Evolutionary conservation across 1,140 invertebrate genomes (phyloP), one percentile per base, ranked within the genome.

Genomic region (Brachionus rubens): DNA sequence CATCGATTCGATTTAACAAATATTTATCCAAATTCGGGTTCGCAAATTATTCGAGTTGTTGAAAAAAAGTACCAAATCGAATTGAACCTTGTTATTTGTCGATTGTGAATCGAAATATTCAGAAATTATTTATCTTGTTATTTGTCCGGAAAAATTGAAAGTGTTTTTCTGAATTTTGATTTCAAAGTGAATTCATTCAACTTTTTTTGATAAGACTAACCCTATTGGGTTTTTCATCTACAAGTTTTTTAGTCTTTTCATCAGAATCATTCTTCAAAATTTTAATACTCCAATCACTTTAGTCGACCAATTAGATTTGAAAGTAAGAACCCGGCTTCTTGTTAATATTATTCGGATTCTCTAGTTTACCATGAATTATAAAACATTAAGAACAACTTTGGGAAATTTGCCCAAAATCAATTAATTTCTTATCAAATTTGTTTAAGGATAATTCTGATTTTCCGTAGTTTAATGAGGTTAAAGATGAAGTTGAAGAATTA

Each of bases 351-450:
- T 19, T 41, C 21, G 46, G n/a, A 26, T 72, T 72, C 19, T 14
- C n/a, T 26, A 54, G 10, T 40, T 72, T 48, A 24, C 28, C 50
- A 24, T 54, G 50, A 50, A 72, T 50, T 1, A 43, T 19, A 21
- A 72, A 3, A n/a, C 12, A 36, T 48, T 54, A 28, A 5, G 30
- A n/a, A 24, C 68, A 72, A 24, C 68, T 46, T 19, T 54, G 46
- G 33, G 68, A 30, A 10, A 72, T 30, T n/a, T 72, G 46, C n/a
- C 68, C 68, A 50, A 72, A 72, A 54, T 72, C 68, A n/a, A 72
- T 54, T 33, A 24, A 36, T 19, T 16, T 50, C 33, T 50, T 48
- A 50, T 72, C 68, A 21, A 72, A 54, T 54, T 72, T 46, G 14
- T 50, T 50, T 19, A 40, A 9, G 10, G 68, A 46, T 40, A 72